phyloP scores from a whole-genome alignment of 2,888 invertebrate genomes.

The Plemyria rubiginata region DNA sequence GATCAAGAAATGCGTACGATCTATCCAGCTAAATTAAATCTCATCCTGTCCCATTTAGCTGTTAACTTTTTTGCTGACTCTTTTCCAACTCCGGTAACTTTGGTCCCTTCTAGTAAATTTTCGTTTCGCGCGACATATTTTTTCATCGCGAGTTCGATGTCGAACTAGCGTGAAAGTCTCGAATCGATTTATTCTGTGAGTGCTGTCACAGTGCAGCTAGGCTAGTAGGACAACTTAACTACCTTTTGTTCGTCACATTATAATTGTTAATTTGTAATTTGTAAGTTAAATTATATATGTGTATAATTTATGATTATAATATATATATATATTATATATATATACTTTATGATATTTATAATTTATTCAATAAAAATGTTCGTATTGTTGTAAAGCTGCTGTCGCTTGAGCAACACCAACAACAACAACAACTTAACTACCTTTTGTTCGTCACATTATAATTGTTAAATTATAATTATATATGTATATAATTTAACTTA shows the following conservation, averaged over 20 bases:
- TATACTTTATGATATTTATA: too few relatives aligned
- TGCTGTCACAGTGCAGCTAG: slow-evolving; percentile 13
- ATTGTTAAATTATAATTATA: too few relatives aligned
- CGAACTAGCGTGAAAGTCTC: slow-evolving; percentile 40
- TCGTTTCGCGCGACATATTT: slow-evolving; percentile 34
- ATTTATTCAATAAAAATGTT: too few relatives aligned
- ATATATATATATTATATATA: too few relatives aligned
- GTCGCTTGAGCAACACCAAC: too few relatives aligned
- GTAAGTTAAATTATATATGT: too few relatives aligned
- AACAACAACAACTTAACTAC: too few relatives aligned
- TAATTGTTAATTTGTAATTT: too few relatives aligned
- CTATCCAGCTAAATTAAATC: slow-evolving; percentile 17
- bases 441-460: too few relatives aligned
- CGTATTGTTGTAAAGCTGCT: too few relatives aligned
- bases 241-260: neutral
- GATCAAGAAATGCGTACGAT: neutral
- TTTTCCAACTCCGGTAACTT: slow-evolving; percentile 27
- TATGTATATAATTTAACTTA: too few relatives aligned
- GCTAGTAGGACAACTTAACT: neutral
- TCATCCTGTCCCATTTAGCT: slow-evolving; percentile 11
- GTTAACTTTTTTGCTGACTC: slow-evolving; percentile 24
- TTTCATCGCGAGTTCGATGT: slow-evolving; percentile 30
- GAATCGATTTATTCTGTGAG: slow-evolving; percentile 49
- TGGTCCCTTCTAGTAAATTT: slow-evolving; percentile 41
- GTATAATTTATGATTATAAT: too few relatives aligned